Evolutionary conservation across 2,113 vertebrate genomes (phyloP), one percentile per base, ranked within the genome.

Genomic region (Mugil cephalus): DNA sequence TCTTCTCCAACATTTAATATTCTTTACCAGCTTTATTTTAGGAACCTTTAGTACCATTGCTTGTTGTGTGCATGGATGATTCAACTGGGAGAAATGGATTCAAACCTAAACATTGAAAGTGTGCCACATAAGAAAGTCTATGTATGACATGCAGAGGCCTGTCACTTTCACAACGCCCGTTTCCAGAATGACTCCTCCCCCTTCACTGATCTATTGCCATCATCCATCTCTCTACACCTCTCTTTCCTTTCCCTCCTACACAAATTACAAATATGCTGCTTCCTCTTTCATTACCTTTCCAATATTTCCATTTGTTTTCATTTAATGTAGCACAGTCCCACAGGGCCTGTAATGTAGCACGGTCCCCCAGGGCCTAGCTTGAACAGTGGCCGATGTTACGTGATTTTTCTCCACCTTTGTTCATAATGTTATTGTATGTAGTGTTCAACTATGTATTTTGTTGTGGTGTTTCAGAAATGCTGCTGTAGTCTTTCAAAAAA

Each of bases 201-300:
- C 19, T 19, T 58, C 40, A 18, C 58, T 62, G 51, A 58, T 74
- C 43, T 64, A 19, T 34, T 34, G 34, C 6, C 21, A 7, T 45
- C 21, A 53, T 80, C 54, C 46, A 60, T 60, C 55, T 40, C 24
- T 36, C 36, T 10, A 4, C 14, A 68, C 54, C 47, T 48, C 56
- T 51, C 21, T 12, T 21, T 21, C 24, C 17, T 35, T 60, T 72
- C 47, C 39, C 61, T 24, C 21, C 54, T 53, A 42, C 47, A 30
- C 40, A 60, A 17, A 72, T 51, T 35, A 50, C 11, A 63, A 34
- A 48, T 55, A 43, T 55, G 45, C 42, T 36, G 10, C 51, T 47
- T 30, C 14, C 8, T 54, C 47, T 7, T 17, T 17, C n/a, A 36
- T 53, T 19, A 6, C 39, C 39, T 45, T 63, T 62, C 35, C 40